Base-by-base conservation (phyloP, 2,797 vertebrate genomes). In the Falco concolor region DNA sequence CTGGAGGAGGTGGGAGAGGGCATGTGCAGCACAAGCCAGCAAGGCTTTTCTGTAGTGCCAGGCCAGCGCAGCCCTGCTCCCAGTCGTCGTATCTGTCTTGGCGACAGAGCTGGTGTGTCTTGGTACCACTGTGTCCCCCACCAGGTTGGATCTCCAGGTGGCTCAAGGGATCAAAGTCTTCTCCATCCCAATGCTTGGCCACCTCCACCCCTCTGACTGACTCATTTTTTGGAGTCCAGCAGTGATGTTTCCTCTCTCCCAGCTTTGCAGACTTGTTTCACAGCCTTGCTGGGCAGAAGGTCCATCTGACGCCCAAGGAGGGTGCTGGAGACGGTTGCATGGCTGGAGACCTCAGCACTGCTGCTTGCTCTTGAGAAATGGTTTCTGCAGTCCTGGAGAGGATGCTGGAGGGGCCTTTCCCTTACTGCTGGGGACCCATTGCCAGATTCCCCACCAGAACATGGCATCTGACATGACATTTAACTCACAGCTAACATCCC, bases 261-360 rank as follows among this genome's bases (percentile, higher is more conserved):
- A 83, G 36, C 52, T 77, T 73, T 81, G 57, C 64, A 93, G 36
- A 11, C 20, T 59, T 7, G 13, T 74, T 89, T 69, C 68, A 61
- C 34, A n/a, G 60, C 2, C 1, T 42, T 21, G 12, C 30, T 5
- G 7, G 14, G n/a, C 36, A 59, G 52, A 11, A 82, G 16, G 25
- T 74, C 53, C 12, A 10, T 44, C 36, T 54, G 28, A 13, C 0
- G 1, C 27, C 63, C 50, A 3, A 6, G 21, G 13, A 89, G 3
- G 13, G 8, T 61, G 5, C 27, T 59, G 72, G 53, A 47, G 28
- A 30, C 8, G 0, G 0, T 17, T 23, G 12, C 9, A 8, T 5
- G 34, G n/a, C 36, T 56, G 67, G n/a, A 65, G 19, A 61, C 13
- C 1, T 2, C 17, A 85, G 36, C 8, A 15, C 44, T 50, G 50